Evolutionary conservation across 2,888 invertebrate species (phyloP), one percentile per base, ranked within the genome.

Genomic region (Alsophila aescularia): DNA sequence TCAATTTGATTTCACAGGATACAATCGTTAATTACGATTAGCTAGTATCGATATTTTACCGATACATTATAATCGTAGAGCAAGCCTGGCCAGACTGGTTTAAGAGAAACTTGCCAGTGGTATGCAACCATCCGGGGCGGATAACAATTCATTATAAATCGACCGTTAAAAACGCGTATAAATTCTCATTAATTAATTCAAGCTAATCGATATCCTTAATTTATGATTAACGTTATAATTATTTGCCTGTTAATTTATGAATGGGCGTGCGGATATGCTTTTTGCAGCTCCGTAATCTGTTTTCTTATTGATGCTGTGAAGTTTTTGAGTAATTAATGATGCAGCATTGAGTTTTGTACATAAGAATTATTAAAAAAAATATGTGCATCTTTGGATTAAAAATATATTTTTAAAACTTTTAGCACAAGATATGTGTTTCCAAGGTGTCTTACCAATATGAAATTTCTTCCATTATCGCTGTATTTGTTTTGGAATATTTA

Each of bases 1-100:
- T 80, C 86, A 83, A 85, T 85, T 83, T 79, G 81, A 84, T 87
- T 87, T 85, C 85, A 84, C 81, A 78, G 83, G 74, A 77, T 73
- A 64, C 73, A 77, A 78, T 83, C 81, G 82, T 87, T 89, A 88
- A 89, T 90, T 86, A 85, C 82, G 79, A 82, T 84, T 82, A 79
- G 81, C 72, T 71, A 79, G 82, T 80, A 83, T 83, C 83, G 84
- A 85, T 85, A 82, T 76, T 75, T 80, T 81, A 84, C 81, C 83
- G 83, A 85, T 85, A 81, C 16, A 56, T 37, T 56, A 40, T 24
- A 76, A 76, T 79, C 78, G 75, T 67, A 68, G 69, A 61, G 69
- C 73, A 59, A 67, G 69, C 71, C 72, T 60, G 64, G 54, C 66
- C 64, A 61, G 77, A 88, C 90, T 85, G 86, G 88, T 90, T 87